Base-by-base conservation (phyloP, 2,113 vertebrate species). In the Neogobius melanostomus region DNA sequence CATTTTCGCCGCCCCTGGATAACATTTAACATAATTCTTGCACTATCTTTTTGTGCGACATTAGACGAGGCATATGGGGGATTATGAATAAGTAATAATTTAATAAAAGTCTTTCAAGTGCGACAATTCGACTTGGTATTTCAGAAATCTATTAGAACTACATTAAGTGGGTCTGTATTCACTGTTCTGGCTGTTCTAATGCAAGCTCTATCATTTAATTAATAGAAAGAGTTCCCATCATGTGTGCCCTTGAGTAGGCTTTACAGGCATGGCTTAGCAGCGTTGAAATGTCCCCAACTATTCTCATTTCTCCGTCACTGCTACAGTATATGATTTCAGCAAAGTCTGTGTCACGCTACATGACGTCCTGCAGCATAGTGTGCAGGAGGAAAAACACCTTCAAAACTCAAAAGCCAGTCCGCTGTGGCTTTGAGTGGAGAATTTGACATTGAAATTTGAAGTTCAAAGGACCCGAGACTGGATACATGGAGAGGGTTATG, bases 31-130 rank as follows among this genome's bases (percentile, higher is more conserved):
- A 61, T 61, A 61, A 61, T 43, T 45, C 59, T 61, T 61, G 36
- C 12, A 60, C 28, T 60, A 60, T 60, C 57, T 60, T 12, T 61
- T 61, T 44, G 14, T 44, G 42, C 8, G 42, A 45, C 10, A 61
- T 45, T 14, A 43, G 42, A 8, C 15, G 6, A 8, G 59, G 15
- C 42, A 15, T 61, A 61, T 15, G 59, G 59, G 28, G 59, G 36
- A 61, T 43, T 44, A 61, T 61, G 59, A 61, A 44, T 61, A 61
- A 61, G 36, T 61, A 42, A 60, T 60, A 16, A 61, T 61, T 61
- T 44, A 61, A 61, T 61, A 45, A 61, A 61, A 61, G 57, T 43
- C 42, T 45, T n/a, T 61, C 42, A 44, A 43, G 8, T n/a, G 42
- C 59, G 44, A 45, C 8, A 56, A 56, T 28, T 17, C 8, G 12